These are phyloP conservation scores for Drosophila leonis DNA, from an alignment of 2,888 invertebrate species.

Conservation along the genomic window DNA sequence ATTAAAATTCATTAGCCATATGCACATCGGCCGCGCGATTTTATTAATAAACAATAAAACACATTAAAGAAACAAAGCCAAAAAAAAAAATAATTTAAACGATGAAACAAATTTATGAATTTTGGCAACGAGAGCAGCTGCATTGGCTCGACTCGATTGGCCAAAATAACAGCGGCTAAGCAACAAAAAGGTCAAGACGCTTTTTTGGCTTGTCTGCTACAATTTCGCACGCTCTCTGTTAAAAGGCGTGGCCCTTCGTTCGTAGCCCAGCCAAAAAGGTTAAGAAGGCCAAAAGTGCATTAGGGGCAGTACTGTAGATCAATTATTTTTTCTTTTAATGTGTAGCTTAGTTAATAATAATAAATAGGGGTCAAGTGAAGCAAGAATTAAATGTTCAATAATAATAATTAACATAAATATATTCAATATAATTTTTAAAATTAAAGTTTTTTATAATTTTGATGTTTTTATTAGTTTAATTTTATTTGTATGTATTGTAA, in stretches of 20 bases:
- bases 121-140: slow-evolving; percentile 38
- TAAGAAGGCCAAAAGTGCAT: slow-evolving; percentile 9
- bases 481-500: too few species aligned
- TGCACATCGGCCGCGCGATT: slow-evolving; percentile 47
- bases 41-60: slow-evolving; percentile 65
- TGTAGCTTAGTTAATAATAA: background rate
- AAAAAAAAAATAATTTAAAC: slow-evolving; percentile 29
- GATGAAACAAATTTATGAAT: slow-evolving; percentile 16
- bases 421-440: too few species aligned
- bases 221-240: slow-evolving; percentile 51
- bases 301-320: slow-evolving; percentile 3
- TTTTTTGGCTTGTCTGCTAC: slow-evolving; percentile 13
- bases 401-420: background rate
- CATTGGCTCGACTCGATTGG: slow-evolving; percentile 29
- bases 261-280: slow-evolving; percentile 30
- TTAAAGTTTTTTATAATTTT: too few species aligned
- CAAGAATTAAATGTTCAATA: background rate
- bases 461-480: too few species aligned
- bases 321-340: slow-evolving; percentile 7
- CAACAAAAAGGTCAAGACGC: slow-evolving; percentile 18
- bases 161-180: slow-evolving; percentile 10
- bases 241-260: slow-evolving; percentile 34
- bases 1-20: slow-evolving; percentile 78
- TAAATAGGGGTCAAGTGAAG: background rate
- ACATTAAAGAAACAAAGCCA: slow-evolving; percentile 4